Evolutionary conservation across 2,113 vertebrate species (phyloP), one percentile per base, ranked within the genome.

Genomic region (Zapornia atra): DNA sequence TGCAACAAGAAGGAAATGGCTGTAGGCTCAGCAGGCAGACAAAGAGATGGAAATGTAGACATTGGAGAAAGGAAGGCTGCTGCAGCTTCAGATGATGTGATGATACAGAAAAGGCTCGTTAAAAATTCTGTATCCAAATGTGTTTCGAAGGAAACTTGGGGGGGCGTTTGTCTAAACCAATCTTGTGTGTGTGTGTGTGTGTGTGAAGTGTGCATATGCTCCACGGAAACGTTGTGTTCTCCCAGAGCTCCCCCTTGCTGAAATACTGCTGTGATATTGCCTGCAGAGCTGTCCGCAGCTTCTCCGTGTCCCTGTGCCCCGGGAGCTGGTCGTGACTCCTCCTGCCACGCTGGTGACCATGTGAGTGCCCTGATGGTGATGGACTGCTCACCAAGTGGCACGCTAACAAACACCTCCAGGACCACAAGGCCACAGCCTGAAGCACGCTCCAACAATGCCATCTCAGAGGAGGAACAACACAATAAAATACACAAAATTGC

Each of bases 21-120:
- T 95, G 82, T 71, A 57, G 66, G 82, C 90, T 93, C 63, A 87
- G 93, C 91, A 85, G 72, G 70, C 6, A 21, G 72, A 20, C 77
- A 85, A 63, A 84, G 65, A 33, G 40, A 70, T 76, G 34, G 69
- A n/a, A 12, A 65, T n/a, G 28, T 19, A 91, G 84, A 40, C 44
- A 9, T 18, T 68, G 54, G 48, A 16, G 38, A 59, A 72, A 82
- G 61, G 15, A 57, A 85, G 82, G 20, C 12, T 40, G 25, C 10
- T 4, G 46, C 34, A 25, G 20, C 29, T 44, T 54, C 56, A 71
- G 66, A 24, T 42, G 46, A 29, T 78, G 40, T 8, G 61, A 71
- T 46, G 87, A 8, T 40, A 33, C 44, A 80, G 50, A 68, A 92
- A 82, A 72, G 22, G 34, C 70, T 91, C 6, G 0, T 90, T 84